Conservation (phyloP, 2,797 vertebrate genomes). For the Trichosurus vulpecula region DNA sequence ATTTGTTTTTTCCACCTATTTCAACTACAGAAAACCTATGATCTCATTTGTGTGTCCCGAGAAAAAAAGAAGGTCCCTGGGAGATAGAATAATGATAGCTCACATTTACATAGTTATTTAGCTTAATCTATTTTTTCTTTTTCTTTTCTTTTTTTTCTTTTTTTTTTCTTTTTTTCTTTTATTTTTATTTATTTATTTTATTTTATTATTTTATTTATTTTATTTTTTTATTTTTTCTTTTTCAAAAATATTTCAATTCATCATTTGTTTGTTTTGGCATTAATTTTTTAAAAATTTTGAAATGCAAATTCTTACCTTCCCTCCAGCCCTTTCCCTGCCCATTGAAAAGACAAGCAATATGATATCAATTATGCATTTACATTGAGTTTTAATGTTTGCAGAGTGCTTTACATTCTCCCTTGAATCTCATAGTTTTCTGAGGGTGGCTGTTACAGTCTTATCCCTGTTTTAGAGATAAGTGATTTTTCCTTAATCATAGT, state of each 20-base stretch:
- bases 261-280: background rate
- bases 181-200: no score
- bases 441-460: background rate
- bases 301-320: background rate
- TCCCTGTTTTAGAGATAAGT: background rate
- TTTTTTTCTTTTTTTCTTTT: no score
- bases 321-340: background rate
- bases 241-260: background rate
- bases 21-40: background rate
- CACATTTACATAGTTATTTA: background rate
- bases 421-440: background rate
- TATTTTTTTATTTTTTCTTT: background rate
- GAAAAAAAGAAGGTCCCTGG: background rate
- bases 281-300: background rate
- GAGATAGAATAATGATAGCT: background rate
- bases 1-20: slow-evolving; percentile 66
- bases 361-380: background rate
- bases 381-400: background rate
- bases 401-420: background rate
- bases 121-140: background rate
- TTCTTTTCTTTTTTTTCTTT: no score
- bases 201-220: no score
- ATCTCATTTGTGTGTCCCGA: background rate
- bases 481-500: background rate
- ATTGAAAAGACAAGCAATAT: background rate